Conservation (phyloP, 2,888 invertebrate species). For the Anticlea derivata region DNA sequence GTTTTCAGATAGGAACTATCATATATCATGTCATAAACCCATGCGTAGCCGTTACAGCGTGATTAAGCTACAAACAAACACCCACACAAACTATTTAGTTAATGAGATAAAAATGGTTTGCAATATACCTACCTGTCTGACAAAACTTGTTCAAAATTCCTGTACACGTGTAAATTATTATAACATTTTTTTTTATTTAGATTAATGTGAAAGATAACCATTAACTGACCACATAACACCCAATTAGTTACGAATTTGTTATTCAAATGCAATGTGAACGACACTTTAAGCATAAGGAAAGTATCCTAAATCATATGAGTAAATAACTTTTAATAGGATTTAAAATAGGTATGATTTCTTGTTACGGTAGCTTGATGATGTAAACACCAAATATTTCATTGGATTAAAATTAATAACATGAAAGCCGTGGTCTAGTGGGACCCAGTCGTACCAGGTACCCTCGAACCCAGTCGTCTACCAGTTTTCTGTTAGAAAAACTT, state of each 20-base stretch:
- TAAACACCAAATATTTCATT: constrained; percentile 2
- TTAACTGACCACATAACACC: constrained; percentile 59
- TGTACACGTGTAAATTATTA: constrained; percentile 37
- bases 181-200: constrained; percentile 49
- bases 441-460: too few species aligned
- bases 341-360: constrained; percentile 8
- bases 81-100: not conserved
- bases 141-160: constrained; percentile 8
- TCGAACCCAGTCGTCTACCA: too few species aligned
- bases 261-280: constrained; percentile 56
- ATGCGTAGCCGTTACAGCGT: too few species aligned
- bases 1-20: too few species aligned
- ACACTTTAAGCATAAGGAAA: constrained; percentile 43
- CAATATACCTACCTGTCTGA: not conserved
- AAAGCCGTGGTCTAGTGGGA: too few species aligned
- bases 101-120: constrained; percentile 1
- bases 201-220: constrained; percentile 58
- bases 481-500: too few species aligned
- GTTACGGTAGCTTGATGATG: constrained; percentile 34
- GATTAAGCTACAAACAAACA: constrained; percentile 3
- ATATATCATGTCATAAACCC: too few species aligned
- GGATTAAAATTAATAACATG: not conserved
- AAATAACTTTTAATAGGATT: constrained; percentile 35
- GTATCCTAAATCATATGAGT: constrained; percentile 41
- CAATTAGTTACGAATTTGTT: constrained; percentile 63